These are phyloP conservation scores for Elymnias hypermnestra DNA, from an alignment of 1,140 invertebrate genomes.

Conservation along the genomic window DNA sequence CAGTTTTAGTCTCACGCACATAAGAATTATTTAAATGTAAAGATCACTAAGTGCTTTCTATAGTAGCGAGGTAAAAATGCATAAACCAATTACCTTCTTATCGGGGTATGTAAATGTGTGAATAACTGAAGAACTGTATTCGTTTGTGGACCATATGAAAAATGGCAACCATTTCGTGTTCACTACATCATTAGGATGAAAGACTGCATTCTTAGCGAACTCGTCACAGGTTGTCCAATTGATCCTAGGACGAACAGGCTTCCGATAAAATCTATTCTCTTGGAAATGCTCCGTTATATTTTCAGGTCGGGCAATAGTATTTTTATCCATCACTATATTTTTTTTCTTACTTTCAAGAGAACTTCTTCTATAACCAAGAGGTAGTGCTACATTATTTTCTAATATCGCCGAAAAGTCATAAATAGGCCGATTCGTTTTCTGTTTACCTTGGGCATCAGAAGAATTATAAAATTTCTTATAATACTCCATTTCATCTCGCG, in stretches of 20 bases:
- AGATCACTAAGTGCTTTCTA: no score
- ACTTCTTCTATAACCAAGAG: neutral
- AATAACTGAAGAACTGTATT: conserved; percentile 8
- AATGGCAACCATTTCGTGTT: conserved; percentile 47
- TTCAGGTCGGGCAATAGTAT: no score
- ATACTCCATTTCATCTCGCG: conserved; percentile 25
- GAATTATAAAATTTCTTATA: conserved; percentile 10
- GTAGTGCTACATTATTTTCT: conserved; percentile 19
- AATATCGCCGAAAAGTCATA: conserved; percentile 19
- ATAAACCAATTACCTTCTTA: conserved; percentile 40
- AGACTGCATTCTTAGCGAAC: conserved; percentile 30
- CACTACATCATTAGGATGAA: conserved; percentile 44
- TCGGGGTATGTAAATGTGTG: conserved; percentile 42
- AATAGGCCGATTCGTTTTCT: neutral
- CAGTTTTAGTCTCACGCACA: no score
- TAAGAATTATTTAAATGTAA: no score
- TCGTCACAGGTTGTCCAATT: conserved; percentile 45
- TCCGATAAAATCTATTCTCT: conserved; percentile 17
- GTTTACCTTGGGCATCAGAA: neutral
- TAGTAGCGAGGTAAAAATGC: no score
- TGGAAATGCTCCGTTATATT: conserved; percentile 13
- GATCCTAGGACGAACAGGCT: neutral
- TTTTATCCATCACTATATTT: neutral
- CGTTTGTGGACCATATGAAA: conserved; percentile 35
- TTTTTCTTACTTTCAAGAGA: neutral